Conservation (phyloP, 2,797 vertebrate genomes). For the Danio albolineatus region DNA sequence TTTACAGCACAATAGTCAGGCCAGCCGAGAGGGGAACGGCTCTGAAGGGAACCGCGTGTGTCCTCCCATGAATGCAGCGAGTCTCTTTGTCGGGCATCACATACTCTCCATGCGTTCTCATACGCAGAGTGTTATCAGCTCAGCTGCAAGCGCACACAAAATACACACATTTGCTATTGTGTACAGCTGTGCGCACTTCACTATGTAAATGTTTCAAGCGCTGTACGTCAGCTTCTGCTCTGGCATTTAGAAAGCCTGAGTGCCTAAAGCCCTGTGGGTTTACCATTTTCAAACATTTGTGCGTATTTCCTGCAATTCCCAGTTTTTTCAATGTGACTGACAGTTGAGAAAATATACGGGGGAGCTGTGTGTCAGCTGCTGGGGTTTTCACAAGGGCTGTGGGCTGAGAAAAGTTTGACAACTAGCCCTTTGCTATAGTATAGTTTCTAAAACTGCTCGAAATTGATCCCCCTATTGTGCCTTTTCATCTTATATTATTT, state of each 20-base stretch:
- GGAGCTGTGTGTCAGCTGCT: background rate
- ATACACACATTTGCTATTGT: conserved; percentile 1
- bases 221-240: background rate
- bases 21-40: background rate
- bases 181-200: conserved; percentile 22
- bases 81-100: conserved; percentile 20
- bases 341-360: background rate
- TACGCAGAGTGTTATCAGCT: background rate
- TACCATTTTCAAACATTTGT: conserved; percentile 29
- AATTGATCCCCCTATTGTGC: background rate
- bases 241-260: conserved; percentile 35
- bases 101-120: background rate
- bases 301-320: background rate
- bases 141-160: background rate
- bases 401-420: background rate
- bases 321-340: background rate
- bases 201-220: conserved; percentile 34
- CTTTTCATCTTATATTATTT: too few species aligned
- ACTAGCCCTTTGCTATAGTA: background rate
- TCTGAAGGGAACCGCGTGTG: background rate
- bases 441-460: background rate
- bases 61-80: conserved; percentile 18
- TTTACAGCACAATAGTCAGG: conserved; percentile 27
- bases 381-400: background rate
- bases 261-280: conserved; percentile 28